phyloP scores from a whole-genome alignment of 2,113 vertebrate species.

The Naja naja region DNA sequence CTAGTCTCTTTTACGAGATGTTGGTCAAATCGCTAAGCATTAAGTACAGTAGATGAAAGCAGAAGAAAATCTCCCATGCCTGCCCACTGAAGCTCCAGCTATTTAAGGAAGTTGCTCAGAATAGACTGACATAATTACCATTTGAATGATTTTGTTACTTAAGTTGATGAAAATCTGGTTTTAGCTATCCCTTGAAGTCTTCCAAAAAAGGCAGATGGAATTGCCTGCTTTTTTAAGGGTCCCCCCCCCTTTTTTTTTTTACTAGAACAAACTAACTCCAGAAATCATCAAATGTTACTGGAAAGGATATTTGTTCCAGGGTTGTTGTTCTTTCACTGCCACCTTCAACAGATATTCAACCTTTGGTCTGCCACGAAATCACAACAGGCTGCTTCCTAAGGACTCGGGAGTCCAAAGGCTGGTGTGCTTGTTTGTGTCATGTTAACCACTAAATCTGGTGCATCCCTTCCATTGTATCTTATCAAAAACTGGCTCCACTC shows the following conservation, averaged over 20 bases:
- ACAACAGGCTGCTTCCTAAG: background rate
- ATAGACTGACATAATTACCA: background rate
- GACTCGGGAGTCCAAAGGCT: background rate
- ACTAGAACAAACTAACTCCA: background rate
- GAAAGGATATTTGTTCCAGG: background rate
- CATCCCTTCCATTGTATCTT: background rate
- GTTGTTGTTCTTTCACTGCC: background rate
- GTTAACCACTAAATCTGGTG: background rate
- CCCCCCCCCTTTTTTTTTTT: background rate
- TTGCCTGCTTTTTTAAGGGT: background rate
- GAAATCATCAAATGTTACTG: background rate
- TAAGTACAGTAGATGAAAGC: background rate
- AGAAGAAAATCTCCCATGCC: too few species aligned
- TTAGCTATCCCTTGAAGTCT: background rate
- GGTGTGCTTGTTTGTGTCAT: background rate
- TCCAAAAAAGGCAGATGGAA: background rate
- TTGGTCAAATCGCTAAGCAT: background rate
- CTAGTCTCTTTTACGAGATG: background rate
- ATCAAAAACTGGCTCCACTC: background rate
- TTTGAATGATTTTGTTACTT: background rate
- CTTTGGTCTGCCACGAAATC: conserved; percentile 23
- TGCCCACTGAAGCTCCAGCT: background rate
- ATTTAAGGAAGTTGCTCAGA: background rate
- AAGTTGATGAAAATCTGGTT: background rate
- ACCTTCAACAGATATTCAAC: background rate